Percentiles rank a stretch among this genome's conserved stretches.
Evolutionary conservation across 2,113 vertebrate genomes (phyloP).

Genomic region (Ceratotherium simum): DNA sequence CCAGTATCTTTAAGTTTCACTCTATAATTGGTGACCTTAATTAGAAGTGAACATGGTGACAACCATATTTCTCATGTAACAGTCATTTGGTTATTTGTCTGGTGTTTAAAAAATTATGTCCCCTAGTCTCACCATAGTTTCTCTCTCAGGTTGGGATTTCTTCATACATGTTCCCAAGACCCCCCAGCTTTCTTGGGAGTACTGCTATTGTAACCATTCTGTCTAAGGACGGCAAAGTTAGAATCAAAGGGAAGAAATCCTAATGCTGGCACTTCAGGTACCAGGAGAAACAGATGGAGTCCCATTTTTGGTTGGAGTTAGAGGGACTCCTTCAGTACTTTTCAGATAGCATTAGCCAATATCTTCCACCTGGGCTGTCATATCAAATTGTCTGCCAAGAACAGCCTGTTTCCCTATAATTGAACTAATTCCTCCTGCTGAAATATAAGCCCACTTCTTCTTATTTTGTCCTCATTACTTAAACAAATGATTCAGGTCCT

Average conservation of each 20-base stretch:
- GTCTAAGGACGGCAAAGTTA: not conserved
- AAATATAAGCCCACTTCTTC: constrained; percentile 48
- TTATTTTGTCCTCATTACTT: constrained; percentile 52
- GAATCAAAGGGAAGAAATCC: not conserved
- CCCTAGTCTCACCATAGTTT: not conserved
- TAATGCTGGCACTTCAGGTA: not conserved
- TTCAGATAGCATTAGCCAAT: not conserved
- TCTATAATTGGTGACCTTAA: not conserved
- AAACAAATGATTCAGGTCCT: constrained; percentile 45
- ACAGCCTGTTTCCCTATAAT: constrained; percentile 21
- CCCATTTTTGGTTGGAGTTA: not conserved
- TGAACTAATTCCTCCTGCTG: constrained; percentile 45
- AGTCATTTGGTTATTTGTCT: not conserved
- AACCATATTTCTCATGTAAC: not conserved
- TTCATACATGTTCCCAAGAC: not conserved
- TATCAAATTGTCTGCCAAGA: constrained; percentile 13
- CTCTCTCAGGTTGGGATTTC: not conserved
- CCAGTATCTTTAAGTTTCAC: not conserved
- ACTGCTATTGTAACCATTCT: not conserved
- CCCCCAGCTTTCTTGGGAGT: not conserved
- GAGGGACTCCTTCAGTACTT: not conserved
- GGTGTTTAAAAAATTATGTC: not conserved
- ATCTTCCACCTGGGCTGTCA: not conserved
- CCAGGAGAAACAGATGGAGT: not conserved
- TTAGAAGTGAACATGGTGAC: not conserved